Evolutionary conservation across 2,797 vertebrate genomes (phyloP), one percentile per base, ranked within the genome.

Genomic region (Tadarida brasiliensis): DNA sequence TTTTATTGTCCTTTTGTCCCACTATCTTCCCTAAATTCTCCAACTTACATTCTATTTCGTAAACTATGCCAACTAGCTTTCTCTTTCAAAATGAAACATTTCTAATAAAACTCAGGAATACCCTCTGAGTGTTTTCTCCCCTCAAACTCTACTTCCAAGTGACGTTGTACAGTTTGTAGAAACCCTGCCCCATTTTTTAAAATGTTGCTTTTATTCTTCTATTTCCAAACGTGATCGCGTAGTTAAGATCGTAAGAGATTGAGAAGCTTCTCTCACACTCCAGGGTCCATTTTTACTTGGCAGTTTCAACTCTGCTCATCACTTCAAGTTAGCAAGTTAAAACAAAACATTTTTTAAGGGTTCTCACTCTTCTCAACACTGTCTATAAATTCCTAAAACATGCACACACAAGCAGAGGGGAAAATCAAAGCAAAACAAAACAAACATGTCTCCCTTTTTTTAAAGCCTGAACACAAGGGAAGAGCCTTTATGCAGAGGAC

Each of bases 311-410:
- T 86, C 24, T 15, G n/a, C 47, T 95, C 71, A 47, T 49, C 78
- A 57, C 10, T 3, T 16, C n/a, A 63, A 85, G 11, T 28, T 83
- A 35, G 54, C 71, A 80, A 90, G 24, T 73, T 80, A 87, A 90
- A 91, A 73, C 2, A 84, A 89, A 89, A 87, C 76, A 88, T 94
- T 91, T 85, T 12, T 44, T 51, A 68, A 86, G 12, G 10, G 15
- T 78, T 95, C 51, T 91, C 57, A 92, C 54, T 80, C 92, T 90
- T 74, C 15, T 92, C 61, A 78, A 68, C 19, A 73, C 39, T 88
- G 20, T 54, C 39, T 61, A 85, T 68, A 77, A 89, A 83, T 76
- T 91, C 0, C 5, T 77, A 35, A 16, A 44, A 44, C 39, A 54
- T 15, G 51, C 14, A 56, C 19, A 70, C 35, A 70, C 35, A 68